Percentiles rank a stretch among this genome's conserved stretches.
Evolutionary conservation across 2,888 invertebrate species (phyloP).

Genomic region (Microdon myrmicae): DNA sequence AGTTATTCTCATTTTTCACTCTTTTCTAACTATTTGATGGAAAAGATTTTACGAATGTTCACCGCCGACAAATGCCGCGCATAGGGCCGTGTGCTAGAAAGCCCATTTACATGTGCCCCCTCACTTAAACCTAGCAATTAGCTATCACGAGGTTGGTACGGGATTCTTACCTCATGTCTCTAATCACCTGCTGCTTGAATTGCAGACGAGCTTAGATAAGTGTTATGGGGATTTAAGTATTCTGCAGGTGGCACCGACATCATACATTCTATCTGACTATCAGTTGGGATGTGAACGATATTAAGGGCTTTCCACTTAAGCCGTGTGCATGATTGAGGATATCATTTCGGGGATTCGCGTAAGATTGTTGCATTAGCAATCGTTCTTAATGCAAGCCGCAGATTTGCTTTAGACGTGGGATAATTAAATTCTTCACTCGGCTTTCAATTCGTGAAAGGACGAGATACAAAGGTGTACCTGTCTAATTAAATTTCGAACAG

Average conservation of each 20-base stretch:
- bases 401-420: not conserved
- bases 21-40: not conserved
- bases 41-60: constrained; percentile 23
- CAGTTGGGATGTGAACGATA: not conserved
- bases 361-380: constrained; percentile 3
- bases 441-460: too few species aligned
- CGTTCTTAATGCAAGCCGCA: not conserved
- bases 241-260: constrained; percentile 16
- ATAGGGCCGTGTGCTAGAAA: not conserved
- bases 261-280: constrained; percentile 2
- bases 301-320: too few species aligned
- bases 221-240: constrained; percentile 43
- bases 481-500: too few species aligned
- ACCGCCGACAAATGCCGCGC: constrained; percentile 17
- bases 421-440: too few species aligned
- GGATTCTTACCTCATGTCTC: constrained; percentile 32
- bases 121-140: constrained; percentile 34
- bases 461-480: too few species aligned
- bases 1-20: not conserved
- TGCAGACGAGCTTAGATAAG: constrained; percentile 35
- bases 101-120: constrained; percentile 1
- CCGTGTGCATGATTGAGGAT: constrained; percentile 18
- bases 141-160: constrained; percentile 27
- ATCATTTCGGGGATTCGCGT: constrained; percentile 23
- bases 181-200: constrained; percentile 42